A percentile compares a stretch with the other conserved stretches of the same genome.
Evolutionary conservation across 2,888 invertebrate genomes (phyloP).

Genomic region (Aporophyla lueneburgensis): DNA sequence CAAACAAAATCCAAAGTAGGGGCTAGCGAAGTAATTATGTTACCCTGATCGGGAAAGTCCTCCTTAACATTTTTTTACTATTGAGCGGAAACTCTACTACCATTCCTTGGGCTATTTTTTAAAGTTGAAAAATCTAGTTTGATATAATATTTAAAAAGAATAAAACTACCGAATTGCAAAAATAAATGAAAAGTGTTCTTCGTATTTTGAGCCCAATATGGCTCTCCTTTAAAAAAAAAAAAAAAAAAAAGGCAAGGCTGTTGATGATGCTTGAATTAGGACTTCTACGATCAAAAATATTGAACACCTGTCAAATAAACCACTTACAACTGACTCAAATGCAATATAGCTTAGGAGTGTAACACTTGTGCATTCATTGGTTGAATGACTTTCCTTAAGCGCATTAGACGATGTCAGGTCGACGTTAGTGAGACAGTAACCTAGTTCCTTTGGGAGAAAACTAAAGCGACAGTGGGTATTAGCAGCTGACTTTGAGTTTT

Average conservation of each 20-base stretch:
- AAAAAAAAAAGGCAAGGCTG: not conserved
- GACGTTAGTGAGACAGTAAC: conserved; percentile 36
- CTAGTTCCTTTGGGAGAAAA: conserved; percentile 50
- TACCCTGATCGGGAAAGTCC: no score
- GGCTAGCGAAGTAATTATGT: no score
- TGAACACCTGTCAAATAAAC: not conserved
- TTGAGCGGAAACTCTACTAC: no score
- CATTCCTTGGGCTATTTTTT: no score
- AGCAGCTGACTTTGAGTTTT: conserved; percentile 48
- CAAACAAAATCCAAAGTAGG: no score
- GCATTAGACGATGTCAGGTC: conserved; percentile 48
- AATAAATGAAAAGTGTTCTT: no score
- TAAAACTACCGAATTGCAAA: no score
- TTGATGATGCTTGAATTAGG: not conserved
- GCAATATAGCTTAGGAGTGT: not conserved
- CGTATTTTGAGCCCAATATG: no score
- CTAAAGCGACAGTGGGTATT: conserved; percentile 47
- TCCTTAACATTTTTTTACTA: no score
- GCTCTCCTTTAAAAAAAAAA: no score
- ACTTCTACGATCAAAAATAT: not conserved
- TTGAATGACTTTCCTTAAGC: conserved; percentile 51
- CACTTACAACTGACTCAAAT: not conserved
- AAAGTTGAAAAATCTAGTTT: no score
- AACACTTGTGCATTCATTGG: conserved; percentile 21
- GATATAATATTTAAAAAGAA: no score